Evolutionary conservation across 2,797 vertebrate species (phyloP).

Genomic region (Caiman crocodilus): DNA sequence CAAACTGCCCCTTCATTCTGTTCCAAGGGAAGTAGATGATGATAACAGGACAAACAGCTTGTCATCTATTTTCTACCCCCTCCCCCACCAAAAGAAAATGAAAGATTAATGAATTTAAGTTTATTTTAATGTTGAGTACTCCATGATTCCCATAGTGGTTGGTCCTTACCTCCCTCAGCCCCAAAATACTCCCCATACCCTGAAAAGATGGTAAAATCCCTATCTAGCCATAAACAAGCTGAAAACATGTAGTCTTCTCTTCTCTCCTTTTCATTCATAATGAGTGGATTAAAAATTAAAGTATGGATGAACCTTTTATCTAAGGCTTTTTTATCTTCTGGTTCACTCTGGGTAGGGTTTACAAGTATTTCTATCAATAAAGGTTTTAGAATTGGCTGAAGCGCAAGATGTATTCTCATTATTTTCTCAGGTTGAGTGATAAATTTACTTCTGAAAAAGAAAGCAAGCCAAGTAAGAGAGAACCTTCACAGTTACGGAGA

Average conservation of each 20-base stretch:
- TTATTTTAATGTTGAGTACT: neutral
- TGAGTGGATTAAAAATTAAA: neutral
- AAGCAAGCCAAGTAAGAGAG: neutral
- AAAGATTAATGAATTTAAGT: too few relatives aligned
- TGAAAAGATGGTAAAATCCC: neutral
- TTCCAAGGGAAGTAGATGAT: neutral
- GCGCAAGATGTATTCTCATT: neutral
- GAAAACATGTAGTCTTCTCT: neutral
- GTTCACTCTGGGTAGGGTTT: neutral
- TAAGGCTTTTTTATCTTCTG: neutral
- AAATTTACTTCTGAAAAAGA: conserved; percentile 25
- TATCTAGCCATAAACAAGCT: neutral
- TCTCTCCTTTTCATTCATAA: too few relatives aligned
- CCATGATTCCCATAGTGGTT: neutral
- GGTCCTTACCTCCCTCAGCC: neutral
- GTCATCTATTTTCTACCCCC: neutral
- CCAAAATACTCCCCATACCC: neutral
- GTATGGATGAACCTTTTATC: neutral
- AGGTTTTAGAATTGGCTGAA: neutral
- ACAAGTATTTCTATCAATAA: neutral
- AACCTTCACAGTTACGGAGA: conserved; percentile 41
- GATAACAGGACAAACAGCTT: neutral
- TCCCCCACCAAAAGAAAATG: too few relatives aligned
- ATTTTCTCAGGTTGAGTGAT: conserved; percentile 35
- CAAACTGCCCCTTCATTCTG: neutral